These are phyloP conservation scores for Erebia aethiops DNA, from an alignment of 2,888 invertebrate species.

Conservation along the genomic window DNA sequence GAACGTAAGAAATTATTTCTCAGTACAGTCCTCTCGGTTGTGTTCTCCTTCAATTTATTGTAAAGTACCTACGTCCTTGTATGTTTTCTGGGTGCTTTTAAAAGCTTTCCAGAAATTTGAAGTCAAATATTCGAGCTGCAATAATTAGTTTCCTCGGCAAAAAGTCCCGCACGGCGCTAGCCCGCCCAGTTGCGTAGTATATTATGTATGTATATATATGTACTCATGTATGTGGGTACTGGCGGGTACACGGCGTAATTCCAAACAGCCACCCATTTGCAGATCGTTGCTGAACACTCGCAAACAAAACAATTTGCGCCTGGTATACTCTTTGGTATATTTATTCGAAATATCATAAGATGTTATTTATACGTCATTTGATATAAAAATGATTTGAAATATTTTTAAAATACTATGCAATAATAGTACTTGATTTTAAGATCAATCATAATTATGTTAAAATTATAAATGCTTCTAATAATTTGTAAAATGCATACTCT, in stretches of 20 bases:
- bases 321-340: neutral
- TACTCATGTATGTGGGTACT: neutral
- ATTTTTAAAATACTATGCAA: too few species aligned
- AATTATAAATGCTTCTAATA: too few species aligned
- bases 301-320: neutral
- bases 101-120: neutral
- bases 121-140: constrained; percentile 7
- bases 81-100: neutral
- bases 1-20: too few species aligned
- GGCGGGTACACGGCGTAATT: neutral
- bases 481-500: too few species aligned
- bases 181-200: neutral
- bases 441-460: too few species aligned
- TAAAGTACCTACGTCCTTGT: neutral
- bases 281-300: constrained; percentile 9
- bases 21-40: too few species aligned
- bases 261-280: constrained; percentile 10
- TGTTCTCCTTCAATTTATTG: too few species aligned
- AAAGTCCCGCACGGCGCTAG: neutral
- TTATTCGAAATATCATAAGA: too few species aligned
- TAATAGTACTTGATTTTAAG: too few species aligned
- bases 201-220: neutral
- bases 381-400: too few species aligned
- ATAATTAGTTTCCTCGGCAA: constrained; percentile 12
- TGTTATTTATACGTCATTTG: too few species aligned